A percentile compares a stretch with the other conserved stretches of the same genome.
Evolutionary conservation across 1,140 invertebrate genomes (phyloP).

Genomic region (Danaus plexippus): DNA sequence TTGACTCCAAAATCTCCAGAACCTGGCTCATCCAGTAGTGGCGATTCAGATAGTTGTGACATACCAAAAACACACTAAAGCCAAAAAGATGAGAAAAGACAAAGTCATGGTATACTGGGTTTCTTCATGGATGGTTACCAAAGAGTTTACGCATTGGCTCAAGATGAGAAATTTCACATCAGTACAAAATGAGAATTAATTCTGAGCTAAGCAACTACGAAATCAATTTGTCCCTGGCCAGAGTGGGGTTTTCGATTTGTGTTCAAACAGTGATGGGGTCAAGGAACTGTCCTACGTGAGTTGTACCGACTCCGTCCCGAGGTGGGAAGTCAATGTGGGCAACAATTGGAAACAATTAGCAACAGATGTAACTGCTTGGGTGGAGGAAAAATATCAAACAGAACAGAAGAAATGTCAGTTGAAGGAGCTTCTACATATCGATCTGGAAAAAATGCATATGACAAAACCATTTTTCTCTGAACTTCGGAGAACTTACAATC

Average conservation of each 20-base stretch:
- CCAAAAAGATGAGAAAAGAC: constrained; percentile 69
- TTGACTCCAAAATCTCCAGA: constrained; percentile 63
- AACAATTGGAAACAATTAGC: constrained; percentile 84
- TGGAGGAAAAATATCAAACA: constrained; percentile 84
- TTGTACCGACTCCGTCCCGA: constrained; percentile 77
- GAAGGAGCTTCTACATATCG: constrained; percentile 84
- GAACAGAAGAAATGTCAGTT: constrained; percentile 80
- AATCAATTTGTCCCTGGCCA: constrained; percentile 79
- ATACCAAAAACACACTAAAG: constrained; percentile 46
- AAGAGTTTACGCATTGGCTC: constrained; percentile 84
- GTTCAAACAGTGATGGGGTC: constrained; percentile 54
- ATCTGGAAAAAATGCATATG: constrained; percentile 90
- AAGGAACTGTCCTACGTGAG: constrained; percentile 79
- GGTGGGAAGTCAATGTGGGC: constrained; percentile 87
- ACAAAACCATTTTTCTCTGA: constrained; percentile 89
- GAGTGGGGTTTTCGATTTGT: constrained; percentile 79
- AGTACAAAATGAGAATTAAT: constrained; percentile 79
- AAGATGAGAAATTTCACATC: constrained; percentile 82
- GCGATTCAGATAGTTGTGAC: constrained; percentile 70
- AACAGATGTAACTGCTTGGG: constrained; percentile 83
- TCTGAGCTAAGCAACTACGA: constrained; percentile 79
- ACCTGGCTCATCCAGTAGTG: constrained; percentile 67
- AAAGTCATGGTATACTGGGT: constrained; percentile 86
- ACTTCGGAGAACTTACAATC: constrained; percentile 79
- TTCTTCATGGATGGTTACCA: constrained; percentile 82